A percentile compares a stretch with the other conserved stretches of the same genome.
phyloP scores from a whole-genome alignment of 2,797 vertebrate species.

The Onychomys leucogaster region DNA sequence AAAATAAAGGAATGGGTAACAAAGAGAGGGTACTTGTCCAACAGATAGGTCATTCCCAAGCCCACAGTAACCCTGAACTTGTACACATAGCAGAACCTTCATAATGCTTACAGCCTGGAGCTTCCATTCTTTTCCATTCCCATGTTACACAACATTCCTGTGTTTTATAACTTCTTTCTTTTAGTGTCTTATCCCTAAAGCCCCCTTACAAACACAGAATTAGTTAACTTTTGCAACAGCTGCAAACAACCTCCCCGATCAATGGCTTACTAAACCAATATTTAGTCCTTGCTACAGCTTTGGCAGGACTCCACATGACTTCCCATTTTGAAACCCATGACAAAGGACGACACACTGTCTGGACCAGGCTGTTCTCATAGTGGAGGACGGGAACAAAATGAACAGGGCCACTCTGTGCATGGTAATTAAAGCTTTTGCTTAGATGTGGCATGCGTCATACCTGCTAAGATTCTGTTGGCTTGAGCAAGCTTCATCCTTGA shows the following conservation, averaged over 20 bases:
- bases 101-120: not conserved
- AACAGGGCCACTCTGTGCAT: not conserved
- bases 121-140: not conserved
- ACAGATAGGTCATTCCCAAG: not conserved
- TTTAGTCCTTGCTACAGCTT: not conserved
- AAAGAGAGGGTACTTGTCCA: not conserved
- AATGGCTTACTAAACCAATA: not conserved
- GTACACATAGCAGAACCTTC: not conserved
- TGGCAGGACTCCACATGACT: not conserved
- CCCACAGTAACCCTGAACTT: not conserved
- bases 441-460: not conserved
- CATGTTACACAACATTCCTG: not conserved
- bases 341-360: slow-evolving; percentile 41
- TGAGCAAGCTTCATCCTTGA: not conserved
- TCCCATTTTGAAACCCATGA: not conserved
- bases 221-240: not conserved
- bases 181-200: not conserved
- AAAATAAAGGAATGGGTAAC: not conserved
- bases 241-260: not conserved
- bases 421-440: slow-evolving; percentile 54
- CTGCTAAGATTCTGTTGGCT: not conserved
- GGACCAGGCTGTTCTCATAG: not conserved
- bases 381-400: slow-evolving; percentile 11
- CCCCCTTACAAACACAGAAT: not conserved
- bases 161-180: no score